Evolutionary conservation across 2,113 vertebrate genomes (phyloP).

Genomic region (Aythya baeri): DNA sequence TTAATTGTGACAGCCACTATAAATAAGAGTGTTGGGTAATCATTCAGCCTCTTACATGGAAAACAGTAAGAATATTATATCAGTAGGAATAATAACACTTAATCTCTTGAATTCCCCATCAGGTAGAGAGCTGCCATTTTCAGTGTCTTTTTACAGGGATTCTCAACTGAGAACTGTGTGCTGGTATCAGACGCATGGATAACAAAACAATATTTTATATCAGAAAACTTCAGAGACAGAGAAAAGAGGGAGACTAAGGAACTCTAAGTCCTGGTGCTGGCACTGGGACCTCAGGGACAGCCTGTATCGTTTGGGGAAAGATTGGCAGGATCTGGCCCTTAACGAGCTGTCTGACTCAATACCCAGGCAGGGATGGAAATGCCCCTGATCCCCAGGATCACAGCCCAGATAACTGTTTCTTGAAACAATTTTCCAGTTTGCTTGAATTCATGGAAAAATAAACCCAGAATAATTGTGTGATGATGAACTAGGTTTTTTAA

Average conservation of each 20-base stretch:
- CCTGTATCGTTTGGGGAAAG: not conserved
- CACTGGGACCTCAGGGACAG: not conserved
- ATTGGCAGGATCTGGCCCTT: not conserved
- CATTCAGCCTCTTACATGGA: not conserved
- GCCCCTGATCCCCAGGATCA: rapidly evolving
- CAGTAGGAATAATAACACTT: not conserved
- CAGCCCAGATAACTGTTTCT: not conserved
- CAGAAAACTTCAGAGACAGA: not conserved
- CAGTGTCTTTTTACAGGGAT: not conserved
- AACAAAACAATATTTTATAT: not conserved
- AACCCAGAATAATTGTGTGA: not conserved
- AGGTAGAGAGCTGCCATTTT: not conserved
- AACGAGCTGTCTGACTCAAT: rapidly evolving
- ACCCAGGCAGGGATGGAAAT: not conserved
- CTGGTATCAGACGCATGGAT: not conserved
- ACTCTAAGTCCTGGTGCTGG: too few relatives aligned
- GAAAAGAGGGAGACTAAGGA: not conserved
- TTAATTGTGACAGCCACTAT: not conserved
- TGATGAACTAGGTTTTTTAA: not conserved
- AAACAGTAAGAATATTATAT: not conserved
- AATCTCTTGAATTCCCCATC: not conserved
- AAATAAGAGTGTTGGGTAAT: not conserved
- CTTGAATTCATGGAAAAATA: not conserved
- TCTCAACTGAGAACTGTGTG: rapidly evolving
- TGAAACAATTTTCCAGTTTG: not conserved